A percentile compares a stretch with the other conserved stretches of the same genome.
Conservation (phyloP, 1,140 invertebrate species). For the Bombus cullumanus region DNA sequence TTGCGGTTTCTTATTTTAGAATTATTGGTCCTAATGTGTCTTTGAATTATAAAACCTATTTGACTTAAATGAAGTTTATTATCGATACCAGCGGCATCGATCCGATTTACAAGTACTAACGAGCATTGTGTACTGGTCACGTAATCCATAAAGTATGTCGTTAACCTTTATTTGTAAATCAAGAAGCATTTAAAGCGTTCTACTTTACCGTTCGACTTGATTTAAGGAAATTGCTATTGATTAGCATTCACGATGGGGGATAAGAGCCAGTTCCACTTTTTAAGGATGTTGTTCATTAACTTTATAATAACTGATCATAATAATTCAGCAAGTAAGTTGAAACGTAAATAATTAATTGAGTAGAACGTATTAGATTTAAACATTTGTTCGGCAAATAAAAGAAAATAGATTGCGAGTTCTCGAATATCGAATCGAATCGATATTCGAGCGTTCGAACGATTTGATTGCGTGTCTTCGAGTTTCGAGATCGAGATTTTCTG, state of each 20-base stretch:
- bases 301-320: slow-evolving; percentile 5
- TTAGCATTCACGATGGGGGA: slow-evolving; percentile 25
- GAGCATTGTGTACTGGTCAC: background rate
- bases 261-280: slow-evolving; percentile 6
- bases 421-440: background rate
- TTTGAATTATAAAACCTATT: background rate
- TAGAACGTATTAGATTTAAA: background rate
- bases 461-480: background rate
- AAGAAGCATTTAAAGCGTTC: slow-evolving; percentile 36
- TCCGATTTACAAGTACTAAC: background rate
- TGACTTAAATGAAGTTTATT: background rate
- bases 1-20: background rate
- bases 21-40: background rate
- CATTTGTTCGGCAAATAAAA: background rate
- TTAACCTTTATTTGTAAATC: slow-evolving; percentile 33
- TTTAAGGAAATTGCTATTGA: slow-evolving; percentile 53
- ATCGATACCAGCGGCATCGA: background rate
- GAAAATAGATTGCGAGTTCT: background rate
- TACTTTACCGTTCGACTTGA: slow-evolving; percentile 29
- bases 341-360: background rate
- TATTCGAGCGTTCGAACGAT: background rate
- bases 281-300: slow-evolving; percentile 35
- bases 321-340: background rate
- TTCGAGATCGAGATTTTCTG: background rate
- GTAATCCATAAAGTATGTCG: background rate